phyloP scores from a whole-genome alignment of 2,888 invertebrate species.

The Xylota sylvarum region DNA sequence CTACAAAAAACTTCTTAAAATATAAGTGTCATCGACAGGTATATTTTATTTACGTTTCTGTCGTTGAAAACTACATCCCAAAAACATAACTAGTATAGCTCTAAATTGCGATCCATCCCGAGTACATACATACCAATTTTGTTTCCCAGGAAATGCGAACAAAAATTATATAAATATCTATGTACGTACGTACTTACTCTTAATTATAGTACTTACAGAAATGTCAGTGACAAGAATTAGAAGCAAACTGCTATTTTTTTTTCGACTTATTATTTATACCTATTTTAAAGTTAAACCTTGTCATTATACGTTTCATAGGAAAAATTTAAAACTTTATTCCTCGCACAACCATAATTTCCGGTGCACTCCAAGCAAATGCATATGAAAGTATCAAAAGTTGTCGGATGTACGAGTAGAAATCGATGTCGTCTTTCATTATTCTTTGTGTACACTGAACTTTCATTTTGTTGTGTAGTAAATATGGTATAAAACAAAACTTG shows the following conservation, averaged over 20 bases:
- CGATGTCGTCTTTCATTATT: neutral
- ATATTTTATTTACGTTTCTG: too few species aligned
- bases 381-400: conserved; percentile 13
- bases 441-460: conserved; percentile 15
- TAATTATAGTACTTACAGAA: conserved; percentile 51
- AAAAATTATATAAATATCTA: too few species aligned
- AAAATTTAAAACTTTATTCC: neutral
- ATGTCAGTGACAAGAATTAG: conserved; percentile 32
- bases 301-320: neutral
- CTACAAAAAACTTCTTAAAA: too few species aligned
- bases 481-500: neutral
- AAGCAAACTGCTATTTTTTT: conserved; percentile 20
- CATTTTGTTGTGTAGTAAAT: neutral
- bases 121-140: too few species aligned
- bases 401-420: neutral
- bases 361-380: conserved; percentile 1
- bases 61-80: too few species aligned
- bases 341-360: neutral
- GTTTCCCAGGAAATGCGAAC: too few species aligned
- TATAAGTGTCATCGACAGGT: too few species aligned
- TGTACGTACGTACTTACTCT: too few species aligned
- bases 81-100: too few species aligned
- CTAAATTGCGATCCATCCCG: neutral
- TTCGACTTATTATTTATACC: conserved; percentile 44
- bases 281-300: conserved; percentile 57